Conservation (phyloP, 53 echinoderm and acorn worm genomes). For the Holothuria scabra region DNA sequence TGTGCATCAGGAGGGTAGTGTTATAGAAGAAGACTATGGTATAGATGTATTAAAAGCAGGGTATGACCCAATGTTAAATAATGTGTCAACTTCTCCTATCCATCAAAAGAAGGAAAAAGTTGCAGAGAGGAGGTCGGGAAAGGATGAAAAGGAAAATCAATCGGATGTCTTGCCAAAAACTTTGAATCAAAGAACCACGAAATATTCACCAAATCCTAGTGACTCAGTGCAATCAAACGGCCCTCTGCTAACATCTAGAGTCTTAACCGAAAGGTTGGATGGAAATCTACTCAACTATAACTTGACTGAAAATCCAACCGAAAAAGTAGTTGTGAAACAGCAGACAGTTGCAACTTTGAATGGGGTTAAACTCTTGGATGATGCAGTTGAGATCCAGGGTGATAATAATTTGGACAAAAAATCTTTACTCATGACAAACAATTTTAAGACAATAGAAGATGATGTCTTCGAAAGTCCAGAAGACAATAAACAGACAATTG, state of each 20-base stretch:
- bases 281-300: conserved; percentile 17
- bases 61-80: conserved; percentile 27
- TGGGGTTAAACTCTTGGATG: conserved; percentile 33
- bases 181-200: conserved; percentile 34
- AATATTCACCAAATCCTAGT: not conserved
- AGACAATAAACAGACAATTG: not conserved
- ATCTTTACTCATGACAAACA: not conserved
- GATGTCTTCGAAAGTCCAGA: conserved; percentile 27
- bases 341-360: conserved; percentile 32
- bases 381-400: not conserved
- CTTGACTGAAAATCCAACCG: not conserved
- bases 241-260: conserved; percentile 8
- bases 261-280: conserved; percentile 40
- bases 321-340: conserved; percentile 13
- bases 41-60: conserved; percentile 30
- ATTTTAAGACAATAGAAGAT: not conserved
- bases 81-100: conserved; percentile 3
- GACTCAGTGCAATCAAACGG: conserved; percentile 43
- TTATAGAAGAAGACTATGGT: conserved; percentile 40
- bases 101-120: conserved; percentile 13
- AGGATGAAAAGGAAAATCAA: conserved; percentile 37
- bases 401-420: not conserved
- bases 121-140: conserved; percentile 4
- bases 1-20: conserved; percentile 44
- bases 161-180: conserved; percentile 27